Evolutionary conservation across 2,113 vertebrate species (phyloP), one percentile per base, ranked within the genome.

Genomic region (Onychostoma macrolepis): DNA sequence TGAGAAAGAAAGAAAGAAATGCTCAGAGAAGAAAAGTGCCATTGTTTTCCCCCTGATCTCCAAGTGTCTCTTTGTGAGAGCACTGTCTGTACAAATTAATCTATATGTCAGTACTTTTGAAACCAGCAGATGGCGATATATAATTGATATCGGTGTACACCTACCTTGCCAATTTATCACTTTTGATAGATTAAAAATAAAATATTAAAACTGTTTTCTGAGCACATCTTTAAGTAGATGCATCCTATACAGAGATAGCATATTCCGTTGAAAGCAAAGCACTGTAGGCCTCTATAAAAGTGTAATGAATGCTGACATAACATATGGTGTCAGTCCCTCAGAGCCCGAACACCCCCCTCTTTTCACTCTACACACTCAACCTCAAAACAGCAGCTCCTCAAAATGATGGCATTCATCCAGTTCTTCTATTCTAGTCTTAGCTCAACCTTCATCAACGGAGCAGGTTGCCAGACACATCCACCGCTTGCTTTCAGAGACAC

Each of bases 41-140:
- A 48, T 21, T 50, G 43, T 24, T 33, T 77, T 26, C 26, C 45
- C 21, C 33, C 50, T 75, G 36, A 72, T 82, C 74, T 84, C 74
- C 80, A 87, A 79, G 84, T 88, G 77, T 77, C 86, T 86, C 24
- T 6, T 56, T 45, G 50, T 86, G 58, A 88, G 81, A 72, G 33
- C 26, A 11, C 58, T 81, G 72, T 88, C 87, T 71, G 58, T 38
- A 82, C 53, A 71, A 77, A 88, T 88, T 50, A 79, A 78, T 80
- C 61, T 78, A 3, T 24, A 67, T 76, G 89, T 77, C 67, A 53
- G 88, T 84, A 82, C 85, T 4, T 72, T 53, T 45, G 53, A 41
- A 65, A 74, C 89, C 88, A 87, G 65, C 91, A 92, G 91, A 90
- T 89, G 91, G 88, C 89, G 84, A 78, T 90, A 77, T 86, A 79